Evolutionary conservation across 1,140 invertebrate genomes (phyloP).

Genomic region (Agrypnia vestita): DNA sequence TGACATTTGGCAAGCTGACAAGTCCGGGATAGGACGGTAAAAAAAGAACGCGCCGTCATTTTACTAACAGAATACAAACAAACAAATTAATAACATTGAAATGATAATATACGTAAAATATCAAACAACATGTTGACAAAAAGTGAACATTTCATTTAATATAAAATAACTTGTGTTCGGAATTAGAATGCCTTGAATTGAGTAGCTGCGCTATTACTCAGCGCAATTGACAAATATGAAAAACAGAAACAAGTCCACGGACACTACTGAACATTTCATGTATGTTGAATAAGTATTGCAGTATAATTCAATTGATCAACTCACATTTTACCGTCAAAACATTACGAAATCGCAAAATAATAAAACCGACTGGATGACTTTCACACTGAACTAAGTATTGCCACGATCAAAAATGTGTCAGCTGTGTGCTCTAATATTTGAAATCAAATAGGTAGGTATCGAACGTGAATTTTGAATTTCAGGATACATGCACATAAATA

Average conservation of each 20-base stretch:
- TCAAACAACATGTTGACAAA: neutral
- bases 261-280: too few relatives aligned
- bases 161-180: neutral
- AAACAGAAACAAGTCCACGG: neutral
- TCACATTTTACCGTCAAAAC: constrained; percentile 16
- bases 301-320: neutral
- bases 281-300: neutral
- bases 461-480: too few relatives aligned
- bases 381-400: constrained; percentile 3
- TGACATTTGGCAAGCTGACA: constrained; percentile 57
- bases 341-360: constrained; percentile 28
- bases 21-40: constrained; percentile 6
- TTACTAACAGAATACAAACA: constrained; percentile 4
- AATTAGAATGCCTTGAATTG: constrained; percentile 12
- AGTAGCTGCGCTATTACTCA: constrained; percentile 1
- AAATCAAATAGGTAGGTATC: too few relatives aligned
- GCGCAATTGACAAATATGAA: neutral
- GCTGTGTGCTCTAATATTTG: neutral
- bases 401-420: neutral
- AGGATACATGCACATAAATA: too few relatives aligned
- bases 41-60: constrained; percentile 44
- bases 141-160: neutral
- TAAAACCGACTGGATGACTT: constrained; percentile 29
- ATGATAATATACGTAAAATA: neutral
- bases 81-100: neutral